Base-by-base conservation (phyloP, 2,888 invertebrate species). In the Euproctis similis region DNA sequence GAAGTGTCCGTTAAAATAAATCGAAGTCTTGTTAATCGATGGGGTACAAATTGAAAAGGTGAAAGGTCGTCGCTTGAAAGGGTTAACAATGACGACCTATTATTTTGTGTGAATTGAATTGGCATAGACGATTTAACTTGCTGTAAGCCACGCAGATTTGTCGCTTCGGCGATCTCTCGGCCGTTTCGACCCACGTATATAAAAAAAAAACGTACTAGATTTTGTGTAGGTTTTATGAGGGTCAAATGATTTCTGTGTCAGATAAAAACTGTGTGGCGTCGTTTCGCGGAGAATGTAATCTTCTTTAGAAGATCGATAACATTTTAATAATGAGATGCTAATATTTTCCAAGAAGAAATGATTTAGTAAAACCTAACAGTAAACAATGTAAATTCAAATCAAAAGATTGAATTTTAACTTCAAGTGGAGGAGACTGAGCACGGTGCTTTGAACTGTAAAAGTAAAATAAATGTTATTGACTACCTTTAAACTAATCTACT, bases 81-180 rank as follows among this genome's bases (percentile, higher is more conserved):
- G 55, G 54, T 59, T 62, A 58, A 67, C 65, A 70, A 67, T 65
- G 51, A 56, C 36, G 28, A 30, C 21, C 64, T 53, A 64, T 70
- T 68, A 69, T 63, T 61, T 64, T 48, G 61, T 65, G 69, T 57
- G 69, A 66, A 70, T 60, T 58, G 63, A 67, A 65, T 61, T 48
- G 56, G 50, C 51, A 57, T 55, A 59, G 61, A 52, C 67, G 65
- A 70, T 72, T 70, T 66, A 69, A 68, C 69, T 66, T 62, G 59
- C 64, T 62, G n/a, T 58, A 61, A 65, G 58, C 55, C 57, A 53
- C 52, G 49, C 49, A 48, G 58, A 59, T 62, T 62, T 59, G 40
- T 46, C 57, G 49, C 51, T 35, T 34, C 42, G 54, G 50, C 48
- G 50, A 42, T 35, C 49, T 36, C 43, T n/a, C 42, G 39, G 38